Conservation (phyloP, 2,888 invertebrate species). For the Eupeodes luniger region DNA sequence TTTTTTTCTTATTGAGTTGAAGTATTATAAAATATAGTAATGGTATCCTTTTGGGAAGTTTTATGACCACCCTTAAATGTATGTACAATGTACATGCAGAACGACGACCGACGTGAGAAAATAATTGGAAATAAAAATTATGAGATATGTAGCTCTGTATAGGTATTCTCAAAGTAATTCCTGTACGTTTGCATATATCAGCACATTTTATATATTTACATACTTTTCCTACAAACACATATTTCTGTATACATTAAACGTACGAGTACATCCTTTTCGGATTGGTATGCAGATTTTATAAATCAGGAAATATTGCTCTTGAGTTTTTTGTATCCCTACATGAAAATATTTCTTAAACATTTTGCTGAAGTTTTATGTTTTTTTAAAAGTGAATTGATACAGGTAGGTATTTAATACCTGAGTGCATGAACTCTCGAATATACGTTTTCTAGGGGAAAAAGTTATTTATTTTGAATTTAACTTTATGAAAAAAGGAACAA, state of each 20-base stretch:
- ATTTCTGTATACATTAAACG: too few relatives aligned
- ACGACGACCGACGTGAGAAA: neutral
- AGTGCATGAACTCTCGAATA: too few relatives aligned
- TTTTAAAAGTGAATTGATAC: too few relatives aligned
- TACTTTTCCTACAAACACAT: neutral
- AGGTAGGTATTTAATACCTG: too few relatives aligned
- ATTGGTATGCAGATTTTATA: neutral
- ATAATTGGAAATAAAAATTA: constrained; percentile 9
- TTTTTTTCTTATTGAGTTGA: neutral
- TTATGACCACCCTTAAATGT: neutral
- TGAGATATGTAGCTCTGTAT: neutral
- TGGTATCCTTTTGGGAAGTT: neutral
- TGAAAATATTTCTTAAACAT: neutral
- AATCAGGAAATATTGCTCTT: neutral
- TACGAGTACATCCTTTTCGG: too few relatives aligned
- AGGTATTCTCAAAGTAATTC: neutral
- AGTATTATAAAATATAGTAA: neutral
- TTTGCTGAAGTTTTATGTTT: neutral
- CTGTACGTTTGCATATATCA: neutral
- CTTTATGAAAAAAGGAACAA: too few relatives aligned
- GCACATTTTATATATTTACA: neutral
- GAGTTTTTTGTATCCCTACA: neutral
- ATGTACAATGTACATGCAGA: neutral
- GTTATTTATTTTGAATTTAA: too few relatives aligned
- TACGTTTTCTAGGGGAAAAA: too few relatives aligned